phyloP scores from a whole-genome alignment of 2,113 vertebrate species.

The Silurus asotus region DNA sequence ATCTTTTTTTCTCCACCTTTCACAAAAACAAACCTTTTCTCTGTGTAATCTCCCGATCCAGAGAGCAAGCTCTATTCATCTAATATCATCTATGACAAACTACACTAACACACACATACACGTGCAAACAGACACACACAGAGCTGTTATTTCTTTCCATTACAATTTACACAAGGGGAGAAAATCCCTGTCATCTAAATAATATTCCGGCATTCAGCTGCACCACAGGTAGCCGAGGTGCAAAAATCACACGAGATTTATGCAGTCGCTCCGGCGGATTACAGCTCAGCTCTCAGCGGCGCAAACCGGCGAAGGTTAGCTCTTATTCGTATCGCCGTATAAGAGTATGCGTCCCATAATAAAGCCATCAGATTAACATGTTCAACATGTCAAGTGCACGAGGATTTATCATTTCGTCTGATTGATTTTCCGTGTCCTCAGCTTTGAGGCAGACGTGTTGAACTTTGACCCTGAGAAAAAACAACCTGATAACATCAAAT shows the following conservation, averaged over 20 bases:
- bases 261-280: not conserved
- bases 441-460: not conserved
- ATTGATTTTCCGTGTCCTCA: not conserved
- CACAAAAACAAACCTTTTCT: conserved; percentile 37
- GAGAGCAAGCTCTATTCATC: not conserved
- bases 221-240: not conserved
- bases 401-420: not conserved
- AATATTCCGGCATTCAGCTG: not conserved
- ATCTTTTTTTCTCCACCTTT: not conserved
- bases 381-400: not conserved
- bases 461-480: not conserved
- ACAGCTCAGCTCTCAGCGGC: not conserved
- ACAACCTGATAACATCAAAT: not conserved
- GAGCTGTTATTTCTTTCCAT: not conserved
- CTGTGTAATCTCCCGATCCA: conserved; percentile 22
- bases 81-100: conserved; percentile 13
- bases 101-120: not conserved
- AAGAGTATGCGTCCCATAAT: not conserved
- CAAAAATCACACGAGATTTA: not conserved
- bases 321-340: not conserved
- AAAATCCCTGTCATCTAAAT: not conserved
- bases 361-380: not conserved
- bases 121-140: not conserved
- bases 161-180: not conserved
- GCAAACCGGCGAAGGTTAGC: not conserved